Conservation (phyloP, 2,797 vertebrate genomes). For the Sebastes steindachneri region DNA sequence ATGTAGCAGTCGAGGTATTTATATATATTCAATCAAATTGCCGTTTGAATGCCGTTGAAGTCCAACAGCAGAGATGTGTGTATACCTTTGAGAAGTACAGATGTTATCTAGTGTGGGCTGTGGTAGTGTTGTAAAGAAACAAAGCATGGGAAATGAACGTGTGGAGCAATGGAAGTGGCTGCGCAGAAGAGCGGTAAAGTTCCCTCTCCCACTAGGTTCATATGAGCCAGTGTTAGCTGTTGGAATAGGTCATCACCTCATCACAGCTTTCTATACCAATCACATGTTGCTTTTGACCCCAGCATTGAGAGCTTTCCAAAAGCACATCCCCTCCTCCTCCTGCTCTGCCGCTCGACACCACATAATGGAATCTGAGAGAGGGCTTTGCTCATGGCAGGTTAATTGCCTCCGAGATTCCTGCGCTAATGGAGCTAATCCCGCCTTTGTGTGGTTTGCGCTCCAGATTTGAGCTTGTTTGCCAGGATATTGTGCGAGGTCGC, state of each 20-base stretch:
- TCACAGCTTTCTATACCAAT: background rate
- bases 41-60: no score
- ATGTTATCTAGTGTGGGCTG: background rate
- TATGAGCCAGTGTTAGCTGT: background rate
- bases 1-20: background rate
- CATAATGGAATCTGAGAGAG: conserved; percentile 51
- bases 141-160: background rate
- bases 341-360: background rate
- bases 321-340: background rate
- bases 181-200: background rate
- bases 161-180: background rate
- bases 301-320: background rate
- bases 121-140: background rate
- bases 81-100: background rate
- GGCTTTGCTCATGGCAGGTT: conserved; percentile 50
- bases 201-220: background rate
- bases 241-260: conserved; percentile 10
- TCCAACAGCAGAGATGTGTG: no score
- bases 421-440: conserved; percentile 65
- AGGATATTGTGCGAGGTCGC: conserved; percentile 38
- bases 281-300: conserved; percentile 15
- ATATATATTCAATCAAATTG: no score
- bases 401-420: conserved; percentile 56
- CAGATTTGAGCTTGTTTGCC: conserved; percentile 48
- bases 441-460: conserved; percentile 50